phyloP scores from a whole-genome alignment of 2,888 invertebrate genomes.

The Eilema depressum region DNA sequence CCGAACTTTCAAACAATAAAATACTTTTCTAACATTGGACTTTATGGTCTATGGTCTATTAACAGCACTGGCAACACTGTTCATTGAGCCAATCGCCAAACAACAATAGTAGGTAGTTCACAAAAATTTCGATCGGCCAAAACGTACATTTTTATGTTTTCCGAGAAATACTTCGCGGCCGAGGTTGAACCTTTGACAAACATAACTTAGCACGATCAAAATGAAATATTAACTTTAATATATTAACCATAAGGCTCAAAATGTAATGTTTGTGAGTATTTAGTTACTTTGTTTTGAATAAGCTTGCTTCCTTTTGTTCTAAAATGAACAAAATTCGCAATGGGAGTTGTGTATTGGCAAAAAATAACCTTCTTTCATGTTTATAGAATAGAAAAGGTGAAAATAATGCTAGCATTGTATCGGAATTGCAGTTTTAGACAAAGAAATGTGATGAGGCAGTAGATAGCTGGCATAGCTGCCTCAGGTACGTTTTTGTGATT shows the following conservation, averaged over 20 bases:
- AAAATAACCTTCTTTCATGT: conserved; percentile 29
- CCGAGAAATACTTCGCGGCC: conserved; percentile 44
- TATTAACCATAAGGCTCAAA: conserved; percentile 6
- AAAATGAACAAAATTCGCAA: conserved; percentile 69
- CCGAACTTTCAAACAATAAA: conserved; percentile 22
- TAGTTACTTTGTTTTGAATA: conserved; percentile 23
- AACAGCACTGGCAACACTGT: conserved; percentile 23
- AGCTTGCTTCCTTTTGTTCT: conserved; percentile 71
- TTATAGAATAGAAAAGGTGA: conserved; percentile 27
- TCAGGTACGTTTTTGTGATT: conserved; percentile 5
- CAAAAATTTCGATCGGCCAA: conserved; percentile 69
- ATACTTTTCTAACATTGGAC: conserved; percentile 13
- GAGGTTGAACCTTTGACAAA: conserved; percentile 40
- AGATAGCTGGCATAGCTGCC: neutral
- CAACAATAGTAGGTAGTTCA: conserved; percentile 54
- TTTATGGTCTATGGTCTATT: conserved; percentile 22
- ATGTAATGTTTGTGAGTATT: neutral
- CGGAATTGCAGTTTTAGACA: conserved; percentile 3
- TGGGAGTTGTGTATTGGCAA: conserved; percentile 43
- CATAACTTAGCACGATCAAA: neutral
- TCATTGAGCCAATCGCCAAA: conserved; percentile 35
- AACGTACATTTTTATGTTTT: conserved; percentile 65
- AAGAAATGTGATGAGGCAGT: conserved; percentile 5
- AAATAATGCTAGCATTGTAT: conserved; percentile 17
- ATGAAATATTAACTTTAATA: conserved; percentile 18